Evolutionary conservation across 1,140 invertebrate species (phyloP), one percentile per base, ranked within the genome.

Genomic region (Aphelenchoides avenae): DNA sequence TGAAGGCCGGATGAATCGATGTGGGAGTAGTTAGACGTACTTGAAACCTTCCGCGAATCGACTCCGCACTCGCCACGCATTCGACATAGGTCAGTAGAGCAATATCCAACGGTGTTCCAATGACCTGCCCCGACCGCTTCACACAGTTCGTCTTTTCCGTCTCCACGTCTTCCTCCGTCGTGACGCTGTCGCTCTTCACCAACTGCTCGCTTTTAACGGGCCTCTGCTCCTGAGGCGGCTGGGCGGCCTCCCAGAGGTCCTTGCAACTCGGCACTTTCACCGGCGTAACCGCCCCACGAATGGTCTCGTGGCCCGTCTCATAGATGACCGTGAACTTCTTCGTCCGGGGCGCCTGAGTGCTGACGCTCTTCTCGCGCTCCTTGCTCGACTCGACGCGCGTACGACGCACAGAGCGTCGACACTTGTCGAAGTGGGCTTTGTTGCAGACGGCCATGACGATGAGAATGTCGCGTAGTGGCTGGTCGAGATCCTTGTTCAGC

Each of bases 381-480:
- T n/a, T n/a, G n/a, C n/a, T n/a, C n/a, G n/a, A n/a, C n/a, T n/a
- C n/a, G n/a, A n/a, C n/a, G n/a, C n/a, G n/a, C 68, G 50, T 41
- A 72, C 50, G 30, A 26, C 70, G 44, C 41, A 66, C 39, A 3
- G 61, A 64, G 29, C 15, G 39, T 50, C 41, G 30, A 40, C 15
- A 20, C 46, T 52, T 46, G 29, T 62, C 62, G 36, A 73, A 70
- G 33, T 61, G 51, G 3, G 70, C 72, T 18, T 56, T 51, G 36
- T 75, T 75, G 54, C 73, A 75, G 9, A 75, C 64, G n/a, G 64
- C 57, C 73, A 75, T 75, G 1, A 75, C 73, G 7, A 66, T 26
- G 20, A 72, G 37, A 26, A 75, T 49, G 22, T 75, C 71, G 6
- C 73, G 73, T 37, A 75, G 50, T 5, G 73, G 67, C 26, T 63